A percentile compares a stretch with the other conserved stretches of the same genome.
phyloP scores from a whole-genome alignment of 2,797 vertebrate species.

The Holocentrus rufus region DNA sequence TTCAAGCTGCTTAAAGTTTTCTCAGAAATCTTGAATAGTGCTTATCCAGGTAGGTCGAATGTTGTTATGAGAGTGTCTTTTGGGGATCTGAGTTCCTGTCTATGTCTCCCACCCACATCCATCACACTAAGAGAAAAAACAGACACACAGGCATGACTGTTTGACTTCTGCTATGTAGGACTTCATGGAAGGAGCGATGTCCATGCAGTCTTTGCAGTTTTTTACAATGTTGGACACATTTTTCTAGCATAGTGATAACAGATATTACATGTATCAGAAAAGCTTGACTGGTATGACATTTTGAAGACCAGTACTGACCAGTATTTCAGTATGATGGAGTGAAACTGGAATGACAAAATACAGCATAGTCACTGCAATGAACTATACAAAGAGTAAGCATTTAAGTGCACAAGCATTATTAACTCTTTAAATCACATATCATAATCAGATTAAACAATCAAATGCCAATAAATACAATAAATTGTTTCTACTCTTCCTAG shows the following conservation, averaged over 20 bases:
- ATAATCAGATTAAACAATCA: too few relatives aligned
- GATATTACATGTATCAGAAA: neutral
- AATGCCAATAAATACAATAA: too few relatives aligned
- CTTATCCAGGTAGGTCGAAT: slow-evolving; percentile 78
- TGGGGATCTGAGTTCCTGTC: slow-evolving; percentile 81
- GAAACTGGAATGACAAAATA: too few relatives aligned
- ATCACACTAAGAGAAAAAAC: slow-evolving; percentile 79
- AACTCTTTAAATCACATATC: too few relatives aligned
- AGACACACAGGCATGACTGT: slow-evolving; percentile 69
- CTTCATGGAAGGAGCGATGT: slow-evolving; percentile 49
- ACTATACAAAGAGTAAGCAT: too few relatives aligned
- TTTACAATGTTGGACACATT: slow-evolving; percentile 27
- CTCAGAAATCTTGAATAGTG: slow-evolving; percentile 70
- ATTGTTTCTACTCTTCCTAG: too few relatives aligned
- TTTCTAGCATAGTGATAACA: slow-evolving; percentile 1
- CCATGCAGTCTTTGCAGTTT: slow-evolving; percentile 2
- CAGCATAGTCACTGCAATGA: too few relatives aligned
- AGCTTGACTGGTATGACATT: neutral
- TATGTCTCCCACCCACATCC: slow-evolving; percentile 79
- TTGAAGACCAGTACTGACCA: neutral
- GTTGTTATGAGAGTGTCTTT: slow-evolving; percentile 75
- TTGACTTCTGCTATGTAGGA: slow-evolving; percentile 41
- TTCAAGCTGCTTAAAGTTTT: slow-evolving; percentile 54
- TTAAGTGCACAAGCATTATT: too few relatives aligned
- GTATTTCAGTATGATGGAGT: neutral